Conservation (phyloP, 2,113 vertebrate species). For the Gallinago undulata region DNA sequence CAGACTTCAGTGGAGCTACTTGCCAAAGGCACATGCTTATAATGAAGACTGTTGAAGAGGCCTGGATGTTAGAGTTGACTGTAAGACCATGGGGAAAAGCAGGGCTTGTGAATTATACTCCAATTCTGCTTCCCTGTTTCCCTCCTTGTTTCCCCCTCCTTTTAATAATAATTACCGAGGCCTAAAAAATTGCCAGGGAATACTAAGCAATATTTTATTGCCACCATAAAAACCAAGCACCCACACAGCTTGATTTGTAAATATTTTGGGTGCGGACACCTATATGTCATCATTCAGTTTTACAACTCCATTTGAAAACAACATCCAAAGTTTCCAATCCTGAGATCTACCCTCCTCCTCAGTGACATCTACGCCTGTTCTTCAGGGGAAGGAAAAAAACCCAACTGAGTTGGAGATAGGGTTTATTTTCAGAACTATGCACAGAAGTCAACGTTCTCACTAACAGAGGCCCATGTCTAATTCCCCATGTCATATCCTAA, state of each 20-base stretch:
- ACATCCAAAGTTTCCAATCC: background rate
- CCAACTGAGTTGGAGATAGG: background rate
- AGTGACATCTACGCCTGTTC: background rate
- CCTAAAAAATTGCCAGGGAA: background rate
- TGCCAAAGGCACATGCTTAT: background rate
- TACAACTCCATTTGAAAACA: background rate
- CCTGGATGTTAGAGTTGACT: background rate
- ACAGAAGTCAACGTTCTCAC: background rate
- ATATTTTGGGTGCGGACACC: background rate
- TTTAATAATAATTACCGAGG: background rate
- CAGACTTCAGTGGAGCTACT: background rate
- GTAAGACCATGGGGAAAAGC: background rate
- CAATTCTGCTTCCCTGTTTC: background rate
- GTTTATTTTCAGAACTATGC: slow-evolving; percentile 29
- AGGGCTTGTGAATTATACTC: background rate
- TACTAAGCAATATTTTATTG: background rate
- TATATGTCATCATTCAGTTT: background rate
- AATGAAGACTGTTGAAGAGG: background rate
- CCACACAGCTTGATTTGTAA: background rate
- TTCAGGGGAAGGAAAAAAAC: background rate
- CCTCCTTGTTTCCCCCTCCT: background rate
- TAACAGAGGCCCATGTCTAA: slow-evolving; percentile 7
- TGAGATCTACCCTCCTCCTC: background rate
- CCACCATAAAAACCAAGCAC: background rate
- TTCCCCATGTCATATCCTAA: slow-evolving; percentile 10